Evolutionary conservation across 2,113 vertebrate species (phyloP), one percentile per base, ranked within the genome.

Genomic region (Rhea americana): DNA sequence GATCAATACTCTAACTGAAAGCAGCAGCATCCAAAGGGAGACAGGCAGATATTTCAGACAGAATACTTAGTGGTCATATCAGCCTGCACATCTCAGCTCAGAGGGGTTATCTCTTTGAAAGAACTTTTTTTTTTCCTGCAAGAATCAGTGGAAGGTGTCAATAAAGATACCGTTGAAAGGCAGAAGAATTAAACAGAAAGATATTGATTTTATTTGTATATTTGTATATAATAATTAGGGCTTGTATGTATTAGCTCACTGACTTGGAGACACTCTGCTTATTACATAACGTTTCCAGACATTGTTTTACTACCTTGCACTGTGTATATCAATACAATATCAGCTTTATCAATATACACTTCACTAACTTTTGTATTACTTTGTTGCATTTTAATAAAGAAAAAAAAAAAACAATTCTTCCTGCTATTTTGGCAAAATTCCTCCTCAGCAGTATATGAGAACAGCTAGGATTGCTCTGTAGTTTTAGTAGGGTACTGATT

Each of bases 131-230:
- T 41, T 74, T 51, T 14, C 9, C 18, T 74, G 5, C 18, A 39
- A 61, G 22, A 62, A 78, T 58, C 41, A 70, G 4, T 45, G 20
- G 24, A 73, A 67, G 17, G 28, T 47, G 7, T 56, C 22, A 73
- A 83, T 63, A 39, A 62, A 25, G 2, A 28, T 53, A 14, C 16
- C 62, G 21, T 0, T 83, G 32, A 80, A 91, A 61, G 21, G 19
- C 32, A 50, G 50, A 55, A 62, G 14, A 59, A 22, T 41, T 66
- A 82, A 66, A 63, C 68, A 81, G 59, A 78, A 73, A 61, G 25
- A 61, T 79, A 62, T 13, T 48, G 28, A 61, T 61, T 77, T 25
- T 85, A 85, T 87, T 91, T 91, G 32, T 65, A 88, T 39, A 84
- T 55, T 74, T 59, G 20, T 37, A 85, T 3, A 3, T 77, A 91